A percentile compares a stretch with the other conserved stretches of the same genome.
Evolutionary conservation across 2,888 invertebrate species (phyloP).

Genomic region (Anoncus sp.): DNA sequence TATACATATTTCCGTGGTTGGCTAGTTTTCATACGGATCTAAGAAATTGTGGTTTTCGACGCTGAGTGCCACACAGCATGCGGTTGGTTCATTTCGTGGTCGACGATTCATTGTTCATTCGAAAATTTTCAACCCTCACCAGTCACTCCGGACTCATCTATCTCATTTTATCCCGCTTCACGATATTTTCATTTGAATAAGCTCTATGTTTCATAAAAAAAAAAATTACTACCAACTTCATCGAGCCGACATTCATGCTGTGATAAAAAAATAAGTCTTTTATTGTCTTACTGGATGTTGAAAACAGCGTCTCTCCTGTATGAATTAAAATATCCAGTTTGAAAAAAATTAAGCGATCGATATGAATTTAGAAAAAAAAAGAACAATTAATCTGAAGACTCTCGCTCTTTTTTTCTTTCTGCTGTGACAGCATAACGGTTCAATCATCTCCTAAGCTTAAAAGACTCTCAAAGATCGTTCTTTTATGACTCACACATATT

Average conservation of each 20-base stretch:
- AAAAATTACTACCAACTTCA: not conserved
- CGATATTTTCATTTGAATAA: constrained; percentile 17
- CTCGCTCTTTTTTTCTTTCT: constrained; percentile 4
- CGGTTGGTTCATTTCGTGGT: constrained; percentile 18
- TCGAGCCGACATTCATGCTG: not conserved
- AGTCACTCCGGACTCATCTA: constrained; percentile 24
- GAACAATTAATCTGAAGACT: too few relatives aligned
- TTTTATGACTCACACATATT: constrained; percentile 17
- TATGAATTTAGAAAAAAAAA: too few relatives aligned
- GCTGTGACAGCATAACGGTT: constrained; percentile 3
- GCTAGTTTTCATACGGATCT: constrained; percentile 40
- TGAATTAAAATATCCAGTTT: not conserved
- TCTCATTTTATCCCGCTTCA: constrained; percentile 7
- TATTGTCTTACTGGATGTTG: not conserved
- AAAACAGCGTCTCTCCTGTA: not conserved
- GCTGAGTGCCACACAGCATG: constrained; percentile 48
- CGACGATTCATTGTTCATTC: constrained; percentile 39
- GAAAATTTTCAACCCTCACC: constrained; percentile 14
- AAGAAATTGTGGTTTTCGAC: constrained; percentile 50
- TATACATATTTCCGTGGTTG: constrained; percentile 1
- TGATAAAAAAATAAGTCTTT: not conserved
- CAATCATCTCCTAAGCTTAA: constrained; percentile 20
- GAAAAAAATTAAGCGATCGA: not conserved
- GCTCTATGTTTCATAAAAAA: not conserved
- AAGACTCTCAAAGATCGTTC: not conserved